Base-by-base conservation (phyloP, 2,113 vertebrate genomes). In the Misgurnus anguillicaudatus region DNA sequence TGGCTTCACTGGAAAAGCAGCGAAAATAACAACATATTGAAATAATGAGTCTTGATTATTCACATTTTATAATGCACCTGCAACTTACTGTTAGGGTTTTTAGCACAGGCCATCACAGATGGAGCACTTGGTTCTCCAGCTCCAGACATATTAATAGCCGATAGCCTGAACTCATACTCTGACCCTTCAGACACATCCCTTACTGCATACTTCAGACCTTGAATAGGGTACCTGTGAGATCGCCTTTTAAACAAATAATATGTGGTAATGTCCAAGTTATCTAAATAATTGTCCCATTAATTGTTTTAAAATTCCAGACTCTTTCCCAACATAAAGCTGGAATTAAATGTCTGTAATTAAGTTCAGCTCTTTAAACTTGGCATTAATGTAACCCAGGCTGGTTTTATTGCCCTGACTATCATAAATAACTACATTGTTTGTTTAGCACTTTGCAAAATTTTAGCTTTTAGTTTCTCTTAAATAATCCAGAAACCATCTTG, bases 131-230 rank as follows among this genome's bases (percentile, higher is more conserved):
- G 88, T n/a, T 95, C 93, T 62, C 95, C 96, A 0, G 79, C 6
- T 9, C 95, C 97, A 0, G 94, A 92, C 63, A 90, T 88, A 71
- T 94, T 94, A 83, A 97, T 90, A 0, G 95, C 95, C 3, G 90
- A 90, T 87, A 98, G 93, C 0, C 95, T 93, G 79, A 97, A 98
- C 80, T 97, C 94, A 0, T 96, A 97, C 75, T 94, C 93, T 60
- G 93, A 78, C 38, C 95, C 96, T 11, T 91, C 93, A 58, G 91
- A 89, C 57, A 98, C 21, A n/a, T 89, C 88, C 9, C 69, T 88
- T n/a, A 95, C 91, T 0, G 87, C 90, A 64, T 90, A 94, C 55
- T 86, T 93, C 78, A 84, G 91, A 4, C 82, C 96, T 95, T 10
- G 53, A 74, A 8, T n/a, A 83, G 8, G 9, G 1, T 31, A 31